phyloP scores from a whole-genome alignment of 2,888 invertebrate genomes.

The Hypselothyrea guttata region DNA sequence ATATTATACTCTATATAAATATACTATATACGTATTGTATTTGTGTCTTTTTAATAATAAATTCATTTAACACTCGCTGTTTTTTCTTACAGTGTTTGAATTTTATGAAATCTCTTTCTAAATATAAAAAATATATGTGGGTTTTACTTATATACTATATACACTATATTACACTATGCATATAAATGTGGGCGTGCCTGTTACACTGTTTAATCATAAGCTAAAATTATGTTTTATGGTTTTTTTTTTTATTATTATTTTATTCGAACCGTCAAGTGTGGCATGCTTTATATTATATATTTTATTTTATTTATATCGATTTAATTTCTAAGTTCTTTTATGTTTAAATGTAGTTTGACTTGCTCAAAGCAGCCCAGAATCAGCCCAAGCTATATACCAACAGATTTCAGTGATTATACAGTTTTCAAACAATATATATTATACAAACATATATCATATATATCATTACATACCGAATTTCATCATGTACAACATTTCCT shows the following conservation, averaged over 20 bases:
- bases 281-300: slow-evolving; percentile 51
- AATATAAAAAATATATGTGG: no score
- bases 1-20: slow-evolving; percentile 37
- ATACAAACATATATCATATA: slow-evolving; percentile 23
- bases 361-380: slow-evolving; percentile 54
- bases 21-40: slow-evolving; percentile 57
- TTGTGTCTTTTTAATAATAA: slow-evolving; percentile 60
- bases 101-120: no score
- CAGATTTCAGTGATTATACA: neutral
- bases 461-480: slow-evolving; percentile 15
- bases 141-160: slow-evolving; percentile 28
- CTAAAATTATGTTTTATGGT: slow-evolving; percentile 6
- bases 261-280: slow-evolving; percentile 57
- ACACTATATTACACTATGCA: slow-evolving; percentile 8
- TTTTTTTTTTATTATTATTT: slow-evolving; percentile 20
- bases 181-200: slow-evolving; percentile 52
- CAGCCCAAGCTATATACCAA: slow-evolving; percentile 1
- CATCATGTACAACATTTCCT: slow-evolving; percentile 24
- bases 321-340: slow-evolving; percentile 21
- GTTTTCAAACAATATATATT: slow-evolving; percentile 18
- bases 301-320: slow-evolving; percentile 33
- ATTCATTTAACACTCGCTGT: slow-evolving; percentile 71
- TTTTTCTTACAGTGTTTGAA: slow-evolving; percentile 73
- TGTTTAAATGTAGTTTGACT: slow-evolving; percentile 62
- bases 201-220: slow-evolving; percentile 11